These are phyloP conservation scores for Mamestra configurata DNA, from an alignment of 1,140 invertebrate genomes.

Conservation along the genomic window DNA sequence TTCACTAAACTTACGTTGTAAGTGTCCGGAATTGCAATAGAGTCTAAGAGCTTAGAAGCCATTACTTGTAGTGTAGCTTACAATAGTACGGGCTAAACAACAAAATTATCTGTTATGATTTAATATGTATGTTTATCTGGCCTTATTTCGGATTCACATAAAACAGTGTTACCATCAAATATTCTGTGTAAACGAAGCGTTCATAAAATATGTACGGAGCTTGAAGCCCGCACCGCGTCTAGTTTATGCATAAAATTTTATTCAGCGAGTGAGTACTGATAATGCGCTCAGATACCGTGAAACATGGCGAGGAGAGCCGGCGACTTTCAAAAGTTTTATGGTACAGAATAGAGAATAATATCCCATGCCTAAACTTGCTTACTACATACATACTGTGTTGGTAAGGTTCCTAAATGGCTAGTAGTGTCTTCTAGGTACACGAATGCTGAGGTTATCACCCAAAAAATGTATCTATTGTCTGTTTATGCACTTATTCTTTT, in stretches of 20 bases:
- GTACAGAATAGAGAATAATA: neutral
- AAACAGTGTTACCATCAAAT: constrained; percentile 60
- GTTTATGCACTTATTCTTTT: no score
- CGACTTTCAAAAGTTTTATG: constrained; percentile 12
- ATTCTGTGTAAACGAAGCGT: constrained; percentile 66
- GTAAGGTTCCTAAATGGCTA: no score
- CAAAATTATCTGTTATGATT: constrained; percentile 9
- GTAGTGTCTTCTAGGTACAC: no score
- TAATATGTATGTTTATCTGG: constrained; percentile 40
- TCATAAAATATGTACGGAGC: constrained; percentile 68
- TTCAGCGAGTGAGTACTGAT: constrained; percentile 48
- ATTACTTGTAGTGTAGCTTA: constrained; percentile 2
- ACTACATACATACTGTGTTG: no score
- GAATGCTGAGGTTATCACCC: no score
- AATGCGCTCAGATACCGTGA: constrained; percentile 42
- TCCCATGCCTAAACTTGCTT: neutral
- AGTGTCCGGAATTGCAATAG: constrained; percentile 11
- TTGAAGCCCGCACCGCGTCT: constrained; percentile 48
- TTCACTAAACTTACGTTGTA: constrained; percentile 40
- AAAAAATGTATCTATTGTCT: no score
- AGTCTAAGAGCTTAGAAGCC: constrained; percentile 5
- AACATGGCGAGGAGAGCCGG: constrained; percentile 31
- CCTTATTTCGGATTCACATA: constrained; percentile 55
- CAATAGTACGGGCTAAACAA: neutral
- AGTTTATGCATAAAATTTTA: constrained; percentile 55